These are phyloP conservation scores for Sebastes nivosus DNA, from an alignment of 2,797 vertebrate species.

Conservation along the genomic window DNA sequence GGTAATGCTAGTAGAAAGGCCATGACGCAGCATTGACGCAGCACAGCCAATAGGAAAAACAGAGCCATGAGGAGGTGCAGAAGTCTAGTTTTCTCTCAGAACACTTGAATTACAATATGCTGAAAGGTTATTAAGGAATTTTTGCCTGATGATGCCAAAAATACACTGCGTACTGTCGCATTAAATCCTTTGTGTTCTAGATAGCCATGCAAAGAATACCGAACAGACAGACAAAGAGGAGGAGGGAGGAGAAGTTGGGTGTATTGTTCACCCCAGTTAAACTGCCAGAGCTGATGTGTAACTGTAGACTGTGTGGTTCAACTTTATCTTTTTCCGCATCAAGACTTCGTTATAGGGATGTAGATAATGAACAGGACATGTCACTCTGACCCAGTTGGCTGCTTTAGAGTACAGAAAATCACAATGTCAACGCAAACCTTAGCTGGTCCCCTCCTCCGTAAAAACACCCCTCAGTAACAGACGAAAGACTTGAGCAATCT, in stretches of 20 bases:
- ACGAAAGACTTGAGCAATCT: not conserved
- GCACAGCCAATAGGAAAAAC: no score
- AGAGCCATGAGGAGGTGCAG: no score
- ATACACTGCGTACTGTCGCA: no score
- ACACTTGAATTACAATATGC: no score
- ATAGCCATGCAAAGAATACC: not conserved
- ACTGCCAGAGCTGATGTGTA: conserved; percentile 30
- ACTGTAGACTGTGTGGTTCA: conserved; percentile 20
- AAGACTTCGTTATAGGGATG: conserved; percentile 10
- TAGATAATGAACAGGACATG: conserved; percentile 35
- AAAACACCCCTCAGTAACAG: conserved; percentile 1
- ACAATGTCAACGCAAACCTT: conserved; percentile 45
- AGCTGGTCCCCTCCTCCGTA: conserved; percentile 17
- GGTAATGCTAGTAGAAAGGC: not conserved
- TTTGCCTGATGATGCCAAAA: no score
- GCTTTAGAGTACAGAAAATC: conserved; percentile 62
- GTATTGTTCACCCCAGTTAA: conserved; percentile 46
- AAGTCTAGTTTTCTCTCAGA: no score
- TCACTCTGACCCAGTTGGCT: conserved; percentile 52
- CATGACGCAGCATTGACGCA: not conserved
- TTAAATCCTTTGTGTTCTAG: not conserved
- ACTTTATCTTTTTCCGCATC: conserved; percentile 41
- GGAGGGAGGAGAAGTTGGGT: not conserved
- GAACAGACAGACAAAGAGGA: not conserved
- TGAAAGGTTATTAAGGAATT: no score